These are phyloP conservation scores for Sinodicranocentrus sp. DNA, from an alignment of 2,888 invertebrate genomes.

Conservation along the genomic window DNA sequence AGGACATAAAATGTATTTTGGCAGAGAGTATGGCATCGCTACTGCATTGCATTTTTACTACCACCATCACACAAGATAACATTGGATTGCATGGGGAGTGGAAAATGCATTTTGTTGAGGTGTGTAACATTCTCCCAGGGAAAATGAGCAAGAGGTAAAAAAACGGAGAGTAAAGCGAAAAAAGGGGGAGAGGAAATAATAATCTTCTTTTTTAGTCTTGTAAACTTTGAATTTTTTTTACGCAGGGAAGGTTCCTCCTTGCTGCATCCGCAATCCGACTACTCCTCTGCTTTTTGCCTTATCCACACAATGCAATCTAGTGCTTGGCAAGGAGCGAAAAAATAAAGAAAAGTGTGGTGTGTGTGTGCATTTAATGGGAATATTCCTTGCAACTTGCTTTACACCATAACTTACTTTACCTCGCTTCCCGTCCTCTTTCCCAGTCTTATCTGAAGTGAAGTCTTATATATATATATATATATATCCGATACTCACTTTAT, in stretches of 20 bases:
- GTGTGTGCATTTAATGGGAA: not conserved
- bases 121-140: slow-evolving; percentile 1
- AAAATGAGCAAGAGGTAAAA: slow-evolving; percentile 34
- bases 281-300: not conserved
- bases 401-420: not conserved
- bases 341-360: not conserved
- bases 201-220: slow-evolving; percentile 34
- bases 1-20: slow-evolving; percentile 25
- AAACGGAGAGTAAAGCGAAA: slow-evolving; percentile 10
- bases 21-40: not conserved
- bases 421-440: not conserved
- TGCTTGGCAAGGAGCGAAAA: not conserved
- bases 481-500: not conserved
- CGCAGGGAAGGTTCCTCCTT: slow-evolving; percentile 7
- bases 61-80: too few relatives aligned
- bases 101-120: slow-evolving; percentile 25
- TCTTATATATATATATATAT: not conserved
- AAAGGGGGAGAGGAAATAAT: slow-evolving; percentile 31
- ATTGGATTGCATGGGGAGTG: too few relatives aligned
- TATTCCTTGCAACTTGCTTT: not conserved
- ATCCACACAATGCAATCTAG: not conserved
- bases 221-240: slow-evolving; percentile 25
- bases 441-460: not conserved
- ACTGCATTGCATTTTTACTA: too few relatives aligned
- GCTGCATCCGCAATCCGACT: not conserved